phyloP scores from a whole-genome alignment of 2,888 invertebrate genomes.

The Pachymerium ferrugineum region DNA sequence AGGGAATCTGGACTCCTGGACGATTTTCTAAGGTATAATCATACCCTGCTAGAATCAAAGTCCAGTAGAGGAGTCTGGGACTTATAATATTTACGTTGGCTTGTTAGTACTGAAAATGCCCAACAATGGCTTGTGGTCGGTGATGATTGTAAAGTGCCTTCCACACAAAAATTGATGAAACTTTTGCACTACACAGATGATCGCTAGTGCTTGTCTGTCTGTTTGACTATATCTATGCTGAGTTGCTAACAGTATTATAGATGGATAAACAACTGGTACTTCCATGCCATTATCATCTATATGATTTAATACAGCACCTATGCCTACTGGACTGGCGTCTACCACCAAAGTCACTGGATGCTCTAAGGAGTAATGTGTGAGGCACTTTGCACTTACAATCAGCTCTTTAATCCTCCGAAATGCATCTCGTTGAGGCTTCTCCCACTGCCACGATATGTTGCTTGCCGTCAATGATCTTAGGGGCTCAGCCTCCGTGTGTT shows the following conservation, averaged over 20 bases:
- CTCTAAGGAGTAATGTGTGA: too few species aligned
- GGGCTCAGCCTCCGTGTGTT: not conserved
- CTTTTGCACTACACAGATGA: not conserved
- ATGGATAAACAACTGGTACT: constrained; percentile 5
- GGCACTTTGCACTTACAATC: too few species aligned
- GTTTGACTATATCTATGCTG: constrained; percentile 18
- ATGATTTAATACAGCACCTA: constrained; percentile 34
- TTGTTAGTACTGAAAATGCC: not conserved
- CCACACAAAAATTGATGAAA: constrained; percentile 5
- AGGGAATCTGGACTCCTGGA: not conserved
- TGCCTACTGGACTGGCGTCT: too few species aligned
- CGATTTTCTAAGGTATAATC: not conserved
- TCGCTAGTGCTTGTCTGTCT: not conserved
- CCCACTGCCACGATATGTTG: not conserved
- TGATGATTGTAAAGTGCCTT: not conserved
- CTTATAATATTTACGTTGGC: not conserved
- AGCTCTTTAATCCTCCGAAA: too few species aligned
- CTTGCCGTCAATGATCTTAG: not conserved
- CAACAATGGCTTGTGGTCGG: constrained; percentile 25
- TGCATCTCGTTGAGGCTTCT: too few species aligned
- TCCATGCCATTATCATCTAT: not conserved
- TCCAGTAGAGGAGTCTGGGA: not conserved
- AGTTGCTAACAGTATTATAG: not conserved
- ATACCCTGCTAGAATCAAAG: not conserved
- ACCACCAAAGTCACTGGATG: too few species aligned